Evolutionary conservation across 2,888 invertebrate species (phyloP), one percentile per base, ranked within the genome.

Genomic region (Drosophila prostipennis): DNA sequence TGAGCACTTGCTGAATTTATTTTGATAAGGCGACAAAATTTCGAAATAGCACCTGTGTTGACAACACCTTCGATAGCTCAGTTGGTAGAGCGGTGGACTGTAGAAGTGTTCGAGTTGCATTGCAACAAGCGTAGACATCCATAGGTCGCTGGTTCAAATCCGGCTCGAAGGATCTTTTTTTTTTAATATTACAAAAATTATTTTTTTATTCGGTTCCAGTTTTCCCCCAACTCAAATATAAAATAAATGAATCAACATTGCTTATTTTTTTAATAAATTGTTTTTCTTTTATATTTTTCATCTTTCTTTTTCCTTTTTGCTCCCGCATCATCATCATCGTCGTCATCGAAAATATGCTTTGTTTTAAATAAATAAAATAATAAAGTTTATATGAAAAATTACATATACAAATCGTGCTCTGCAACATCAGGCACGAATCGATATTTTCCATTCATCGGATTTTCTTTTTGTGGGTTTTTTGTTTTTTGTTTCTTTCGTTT

Each of bases 111-210:
- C 6, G 0, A 34, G 3, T 49, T 3, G 19, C 19, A 19, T 19
- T 19, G 68, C 23, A 23, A 23, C 58, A 26, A 19, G 10, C 11
- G 60, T 39, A 80, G 84, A 56, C 19, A 85, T 85, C 84, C 84
- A 87, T 87, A 87, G 87, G 84, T 85, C 87, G 84, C 84, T 85
- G 84, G 84, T 85, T 85, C 87, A 85, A 85, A 86, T 85, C 84
- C 84, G 84, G 84, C 84, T 84, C 84, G 84, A 84, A 84, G 84
- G 83, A 86, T 56, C 26, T 26, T 26, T 34, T 39, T 48, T 48
- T 51, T 49, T 2, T 26, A 6, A n/a, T 10, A 11, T 10, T 10
- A 23, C 23, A 23, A 23, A 23, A 23, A 23, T 23, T 23, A 23
- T 3, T 23, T 23, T 23, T 23, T 23, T 4, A 2, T 23, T 23